Base-by-base conservation (phyloP, 2,113 vertebrate species). In the Podocnemis expansa region DNA sequence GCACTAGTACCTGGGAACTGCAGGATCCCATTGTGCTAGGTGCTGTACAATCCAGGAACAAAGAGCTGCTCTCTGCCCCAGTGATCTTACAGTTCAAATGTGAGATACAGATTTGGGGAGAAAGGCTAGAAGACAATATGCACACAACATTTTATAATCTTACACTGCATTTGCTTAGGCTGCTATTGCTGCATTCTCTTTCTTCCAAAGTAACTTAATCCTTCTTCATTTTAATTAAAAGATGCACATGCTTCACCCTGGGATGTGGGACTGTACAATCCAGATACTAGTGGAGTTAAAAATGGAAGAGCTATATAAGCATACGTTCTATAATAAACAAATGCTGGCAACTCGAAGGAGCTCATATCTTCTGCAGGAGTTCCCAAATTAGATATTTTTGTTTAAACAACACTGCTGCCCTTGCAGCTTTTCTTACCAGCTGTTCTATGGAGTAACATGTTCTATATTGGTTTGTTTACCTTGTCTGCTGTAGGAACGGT, bases 401-500 rank as follows among this genome's bases (percentile, higher is more conserved):
- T 96, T 96, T 92, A 95, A 97, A 98, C 94, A 96, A 96, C 94
- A 95, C 83, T 94, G 87, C 94, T 97, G 80, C 93, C 94, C 94
- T 92, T 89, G 56, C 88, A 94, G 96, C 96, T 97, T 94, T 96
- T 87, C 94, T 95, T 12, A 0, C 84, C 97, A 98, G 97, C 97
- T 98, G 97, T 97, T 95, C 88, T 89, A 83, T 41, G 55, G 76
- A 95, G 95, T 93, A 90, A 94, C 97, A 60, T 96, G 95, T 95
- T 96, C 97, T 97, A 97, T 97, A 98, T 97, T 88, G 0, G 95
- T 98, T 96, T 98, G 97, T 98, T 98, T 98, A 97, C 96, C 97
- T 97, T 89, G 95, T 98, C 91, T 98, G 97, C 97, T 98, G 96
- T 98, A 98, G 97, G 97, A 98, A 98, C 97, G 2, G 97, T 97